A percentile compares a stretch with the other conserved stretches of the same genome.
Conservation (phyloP, 2,888 invertebrate genomes). For the Nymphalis c-album region DNA sequence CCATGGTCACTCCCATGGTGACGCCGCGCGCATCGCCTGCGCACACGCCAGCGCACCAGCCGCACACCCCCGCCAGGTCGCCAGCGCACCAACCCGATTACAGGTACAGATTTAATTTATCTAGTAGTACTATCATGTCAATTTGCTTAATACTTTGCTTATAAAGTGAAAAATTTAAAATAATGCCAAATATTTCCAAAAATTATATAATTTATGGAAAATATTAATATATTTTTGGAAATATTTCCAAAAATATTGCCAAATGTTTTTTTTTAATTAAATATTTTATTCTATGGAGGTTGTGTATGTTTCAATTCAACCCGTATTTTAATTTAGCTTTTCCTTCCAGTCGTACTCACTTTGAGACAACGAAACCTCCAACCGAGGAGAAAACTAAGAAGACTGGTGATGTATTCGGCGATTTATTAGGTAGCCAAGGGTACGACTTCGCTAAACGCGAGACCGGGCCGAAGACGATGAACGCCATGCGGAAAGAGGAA, state of each 20-base stretch:
- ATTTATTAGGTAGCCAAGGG: conserved; percentile 93
- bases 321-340: background rate
- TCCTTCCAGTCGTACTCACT: conserved; percentile 85
- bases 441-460: conserved; percentile 91
- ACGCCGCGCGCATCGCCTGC: conserved; percentile 60
- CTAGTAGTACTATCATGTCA: too few relatives aligned
- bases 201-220: too few relatives aligned
- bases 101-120: conserved; percentile 49
- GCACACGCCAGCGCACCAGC: conserved; percentile 60
- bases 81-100: conserved; percentile 76
- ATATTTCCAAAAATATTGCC: too few relatives aligned
- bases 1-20: conserved; percentile 52
- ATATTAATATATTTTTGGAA: too few relatives aligned
- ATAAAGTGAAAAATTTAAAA: too few relatives aligned
- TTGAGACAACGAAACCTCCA: conserved; percentile 79
- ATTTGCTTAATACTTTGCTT: too few relatives aligned
- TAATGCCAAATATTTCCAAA: too few relatives aligned
- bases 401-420: conserved; percentile 91
- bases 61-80: conserved; percentile 62
- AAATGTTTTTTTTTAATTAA: too few relatives aligned
- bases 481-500: conserved; percentile 95
- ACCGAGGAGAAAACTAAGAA: conserved; percentile 70
- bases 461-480: conserved; percentile 92
- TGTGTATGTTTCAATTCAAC: too few relatives aligned
- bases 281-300: too few relatives aligned